These are phyloP conservation scores for Furcifer pardalis DNA, from an alignment of 2,797 vertebrate genomes.

Conservation along the genomic window DNA sequence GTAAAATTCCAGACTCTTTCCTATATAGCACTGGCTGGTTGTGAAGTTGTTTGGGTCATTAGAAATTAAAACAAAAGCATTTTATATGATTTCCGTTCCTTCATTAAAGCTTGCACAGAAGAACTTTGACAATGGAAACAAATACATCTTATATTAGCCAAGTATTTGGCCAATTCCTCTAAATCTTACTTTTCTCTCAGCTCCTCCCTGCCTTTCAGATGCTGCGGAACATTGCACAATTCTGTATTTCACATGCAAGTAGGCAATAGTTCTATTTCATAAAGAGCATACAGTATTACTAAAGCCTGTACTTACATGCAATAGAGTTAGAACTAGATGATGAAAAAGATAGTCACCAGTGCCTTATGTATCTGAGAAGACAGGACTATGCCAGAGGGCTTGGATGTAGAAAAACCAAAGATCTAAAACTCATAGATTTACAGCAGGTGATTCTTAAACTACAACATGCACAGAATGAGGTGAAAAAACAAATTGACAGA, in stretches of 20 bases:
- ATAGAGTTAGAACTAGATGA: constrained; percentile 18
- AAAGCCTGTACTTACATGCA: constrained; percentile 41
- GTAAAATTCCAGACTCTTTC: background rate
- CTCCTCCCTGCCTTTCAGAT: constrained; percentile 25
- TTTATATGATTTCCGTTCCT: background rate
- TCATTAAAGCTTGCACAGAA: background rate
- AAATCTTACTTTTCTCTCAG: background rate
- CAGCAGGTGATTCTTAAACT: no score
- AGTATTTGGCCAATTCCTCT: background rate
- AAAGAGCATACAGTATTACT: constrained; percentile 52
- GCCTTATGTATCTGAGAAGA: no score
- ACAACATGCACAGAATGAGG: no score
- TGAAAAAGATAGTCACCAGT: constrained; percentile 12
- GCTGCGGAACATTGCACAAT: constrained; percentile 33
- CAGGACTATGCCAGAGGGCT: no score
- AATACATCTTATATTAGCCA: background rate
- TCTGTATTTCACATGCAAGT: constrained; percentile 26
- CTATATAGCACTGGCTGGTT: background rate
- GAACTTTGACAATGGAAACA: background rate
- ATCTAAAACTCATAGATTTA: no score
- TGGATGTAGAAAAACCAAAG: no score
- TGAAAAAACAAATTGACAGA: no score
- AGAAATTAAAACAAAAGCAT: background rate
- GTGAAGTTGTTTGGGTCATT: background rate
- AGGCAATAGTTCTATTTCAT: constrained; percentile 4